These are phyloP conservation scores for Alligator sinensis DNA, from an alignment of 2,113 vertebrate genomes.

Conservation along the genomic window DNA sequence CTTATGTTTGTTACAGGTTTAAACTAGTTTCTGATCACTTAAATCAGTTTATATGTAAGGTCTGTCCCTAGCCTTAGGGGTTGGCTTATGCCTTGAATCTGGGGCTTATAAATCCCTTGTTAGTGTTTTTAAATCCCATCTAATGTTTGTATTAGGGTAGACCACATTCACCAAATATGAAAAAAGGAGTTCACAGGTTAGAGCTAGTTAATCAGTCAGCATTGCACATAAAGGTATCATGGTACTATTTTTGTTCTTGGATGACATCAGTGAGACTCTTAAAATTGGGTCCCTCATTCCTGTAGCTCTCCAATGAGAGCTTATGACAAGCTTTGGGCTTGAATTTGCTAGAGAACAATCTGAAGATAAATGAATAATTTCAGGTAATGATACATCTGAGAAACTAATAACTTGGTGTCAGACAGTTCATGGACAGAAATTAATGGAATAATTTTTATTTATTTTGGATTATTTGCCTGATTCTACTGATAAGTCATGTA, in stretches of 20 bases:
- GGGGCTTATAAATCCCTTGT: background rate
- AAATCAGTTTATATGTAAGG: too few relatives aligned
- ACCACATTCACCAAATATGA: background rate
- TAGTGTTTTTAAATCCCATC: background rate
- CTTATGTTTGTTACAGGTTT: too few relatives aligned
- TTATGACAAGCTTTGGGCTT: background rate
- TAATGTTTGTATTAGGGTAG: background rate
- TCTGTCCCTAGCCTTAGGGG: background rate
- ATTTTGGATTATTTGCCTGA: background rate
- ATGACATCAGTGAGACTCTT: background rate
- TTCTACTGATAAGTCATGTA: fast-evolving
- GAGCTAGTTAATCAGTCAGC: background rate
- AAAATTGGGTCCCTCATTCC: background rate
- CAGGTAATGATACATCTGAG: fast-evolving
- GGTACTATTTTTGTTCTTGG: background rate
- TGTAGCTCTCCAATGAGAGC: background rate
- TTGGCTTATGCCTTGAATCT: background rate
- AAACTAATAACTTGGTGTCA: background rate
- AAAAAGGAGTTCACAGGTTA: background rate
- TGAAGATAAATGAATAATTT: background rate
- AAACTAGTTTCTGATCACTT: too few relatives aligned
- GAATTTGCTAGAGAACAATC: background rate
- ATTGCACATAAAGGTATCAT: background rate
- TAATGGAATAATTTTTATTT: background rate
- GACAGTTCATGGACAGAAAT: background rate